A percentile compares a stretch with the other conserved stretches of the same genome.
These are phyloP conservation scores for Podotricha telesiphe DNA, from an alignment of 2,888 invertebrate genomes.

Conservation along the genomic window DNA sequence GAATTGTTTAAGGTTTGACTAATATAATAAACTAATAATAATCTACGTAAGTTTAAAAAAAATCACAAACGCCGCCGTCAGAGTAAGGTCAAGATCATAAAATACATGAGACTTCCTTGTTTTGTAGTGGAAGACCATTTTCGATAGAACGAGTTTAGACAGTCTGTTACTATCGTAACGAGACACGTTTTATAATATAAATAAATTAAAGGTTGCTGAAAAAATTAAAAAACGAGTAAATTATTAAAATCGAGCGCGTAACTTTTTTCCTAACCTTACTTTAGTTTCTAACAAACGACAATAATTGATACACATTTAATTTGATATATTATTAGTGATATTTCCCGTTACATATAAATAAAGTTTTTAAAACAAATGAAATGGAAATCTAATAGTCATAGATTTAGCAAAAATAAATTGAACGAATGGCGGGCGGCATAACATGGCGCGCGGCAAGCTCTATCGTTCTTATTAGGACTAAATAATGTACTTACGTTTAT, in stretches of 20 bases:
- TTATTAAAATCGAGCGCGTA: constrained; percentile 25
- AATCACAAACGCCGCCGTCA: not conserved
- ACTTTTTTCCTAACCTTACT: constrained; percentile 27
- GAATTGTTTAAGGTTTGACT: not conserved
- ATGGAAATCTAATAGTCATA: constrained; percentile 35
- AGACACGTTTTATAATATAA: not conserved
- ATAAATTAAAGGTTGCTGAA: not conserved
- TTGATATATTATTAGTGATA: not conserved
- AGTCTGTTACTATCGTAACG: not conserved
- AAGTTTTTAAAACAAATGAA: not conserved
- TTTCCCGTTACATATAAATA: not conserved
- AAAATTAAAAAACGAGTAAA: not conserved
- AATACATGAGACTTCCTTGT: constrained; percentile 49
- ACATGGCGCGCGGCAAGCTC: constrained; percentile 62
- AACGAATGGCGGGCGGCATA: constrained; percentile 76
- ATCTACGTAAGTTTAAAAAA: constrained; percentile 1
- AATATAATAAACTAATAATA: not conserved
- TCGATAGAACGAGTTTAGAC: constrained; percentile 11
- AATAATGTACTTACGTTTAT: constrained; percentile 60
- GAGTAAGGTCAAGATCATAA: constrained; percentile 40
- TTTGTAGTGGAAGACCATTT: constrained; percentile 32
- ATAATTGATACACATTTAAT: not conserved
- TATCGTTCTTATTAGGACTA: constrained; percentile 37
- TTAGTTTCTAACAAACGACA: not conserved
- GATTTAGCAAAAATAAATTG: constrained; percentile 54